Conservation (phyloP, 2,888 invertebrate genomes). For the Agonum fuliginosum region DNA sequence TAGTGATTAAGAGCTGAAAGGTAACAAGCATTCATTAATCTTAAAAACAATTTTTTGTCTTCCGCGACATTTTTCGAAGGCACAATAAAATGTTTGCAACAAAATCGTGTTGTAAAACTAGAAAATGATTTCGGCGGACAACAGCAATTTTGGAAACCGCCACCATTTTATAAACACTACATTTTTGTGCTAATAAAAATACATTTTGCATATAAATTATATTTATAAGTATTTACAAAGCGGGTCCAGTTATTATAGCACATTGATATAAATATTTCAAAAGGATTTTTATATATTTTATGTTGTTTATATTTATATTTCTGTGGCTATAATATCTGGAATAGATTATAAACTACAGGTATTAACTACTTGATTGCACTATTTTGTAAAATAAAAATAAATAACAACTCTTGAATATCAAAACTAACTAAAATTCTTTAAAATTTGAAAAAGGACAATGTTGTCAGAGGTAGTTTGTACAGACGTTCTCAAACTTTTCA, state of each 20-base stretch:
- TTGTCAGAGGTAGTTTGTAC: constrained; percentile 24
- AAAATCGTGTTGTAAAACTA: constrained; percentile 26
- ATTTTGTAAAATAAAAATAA: constrained; percentile 35
- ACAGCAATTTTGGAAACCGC: constrained; percentile 30
- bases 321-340: constrained; percentile 10
- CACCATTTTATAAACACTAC: constrained; percentile 35
- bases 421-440: background rate
- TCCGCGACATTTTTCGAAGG: constrained; percentile 40
- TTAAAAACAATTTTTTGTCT: constrained; percentile 48
- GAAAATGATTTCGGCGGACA: constrained; percentile 26
- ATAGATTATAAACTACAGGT: constrained; percentile 15
- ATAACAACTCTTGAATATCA: constrained; percentile 4
- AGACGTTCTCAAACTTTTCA: constrained; percentile 21
- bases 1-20: background rate
- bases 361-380: constrained; percentile 29
- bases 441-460: background rate
- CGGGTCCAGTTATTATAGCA: constrained; percentile 9
- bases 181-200: constrained; percentile 35
- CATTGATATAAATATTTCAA: background rate
- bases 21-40: constrained; percentile 24
- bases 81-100: constrained; percentile 51
- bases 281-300: background rate
- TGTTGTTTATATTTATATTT: background rate
- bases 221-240: constrained; percentile 37
- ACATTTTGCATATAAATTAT: constrained; percentile 39